Evolutionary conservation across 2,113 vertebrate genomes (phyloP), one percentile per base, ranked within the genome.

Genomic region (Hirundichthys speculiger): DNA sequence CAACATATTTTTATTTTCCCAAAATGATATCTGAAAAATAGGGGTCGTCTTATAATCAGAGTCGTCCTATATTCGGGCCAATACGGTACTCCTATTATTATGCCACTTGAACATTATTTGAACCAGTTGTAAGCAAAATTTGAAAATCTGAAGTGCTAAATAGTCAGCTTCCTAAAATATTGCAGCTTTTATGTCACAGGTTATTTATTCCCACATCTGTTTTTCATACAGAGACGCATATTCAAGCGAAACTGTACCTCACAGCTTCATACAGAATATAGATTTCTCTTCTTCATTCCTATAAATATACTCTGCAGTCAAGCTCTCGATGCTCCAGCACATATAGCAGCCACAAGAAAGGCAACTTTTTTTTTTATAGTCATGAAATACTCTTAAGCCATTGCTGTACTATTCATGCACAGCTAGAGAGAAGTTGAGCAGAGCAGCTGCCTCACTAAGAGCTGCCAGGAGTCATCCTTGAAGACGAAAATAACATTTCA

Each of bases 361-460:
- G 12, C 30, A 47, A 7, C 52, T 54, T 38, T 54, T 65, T 68
- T 13, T 41, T 11, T 18, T 7, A 43, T 12, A 2, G 40, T 57
- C 34, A 46, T 11, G 24, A 46, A 38, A 30, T 46, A 9, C 65
- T 76, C 71, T 56, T 61, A 30, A 66, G 30, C 64, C n/a, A 65
- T 76, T 69, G 75, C 65, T 49, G 42, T 8, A 19, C 59, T 18
- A 73, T 77, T 67, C 80, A 79, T 49, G 48, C 57, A 46, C 80
- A 79, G 73, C 77, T 83, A 75, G 47, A 68, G 38, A 0, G 42
- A 50, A 61, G 49, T 9, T 12, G 41, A 68, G 50, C 46, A 58
- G 38, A 43, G 60, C 58, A 41, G 51, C 60, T 62, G 46, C 49
- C 66, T 71, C 54, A 38, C 20, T 21, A 30, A 66, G 69, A 58